Percentiles rank a stretch among this genome's conserved stretches.
phyloP scores from a whole-genome alignment of 2,113 vertebrate genomes.

The Sinocyclocheilus rhinocerous region DNA sequence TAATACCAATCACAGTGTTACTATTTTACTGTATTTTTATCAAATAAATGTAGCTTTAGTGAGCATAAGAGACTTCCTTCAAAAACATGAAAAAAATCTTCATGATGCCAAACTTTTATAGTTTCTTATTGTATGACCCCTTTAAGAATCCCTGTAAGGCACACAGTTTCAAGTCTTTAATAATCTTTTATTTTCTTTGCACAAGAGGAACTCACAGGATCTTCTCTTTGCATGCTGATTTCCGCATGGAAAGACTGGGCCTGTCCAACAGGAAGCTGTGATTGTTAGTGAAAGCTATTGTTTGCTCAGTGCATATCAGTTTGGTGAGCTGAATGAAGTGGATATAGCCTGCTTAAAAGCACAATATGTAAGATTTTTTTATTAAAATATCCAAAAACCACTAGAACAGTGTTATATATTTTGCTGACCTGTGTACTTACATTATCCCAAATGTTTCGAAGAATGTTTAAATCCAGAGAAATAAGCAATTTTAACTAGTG shows the following conservation, averaged over 20 bases:
- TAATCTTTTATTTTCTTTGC: neutral
- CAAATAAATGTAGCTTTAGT: neutral
- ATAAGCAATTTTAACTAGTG: too few species aligned
- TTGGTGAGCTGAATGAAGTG: constrained; percentile 25
- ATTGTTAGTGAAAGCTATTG: constrained; percentile 50
- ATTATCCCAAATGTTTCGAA: too few species aligned
- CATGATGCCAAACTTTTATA: neutral
- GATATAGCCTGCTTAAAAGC: neutral
- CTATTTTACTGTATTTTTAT: neutral
- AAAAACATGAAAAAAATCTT: neutral
- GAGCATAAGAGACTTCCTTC: neutral
- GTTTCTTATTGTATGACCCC: too few species aligned
- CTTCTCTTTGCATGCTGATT: constrained; percentile 35
- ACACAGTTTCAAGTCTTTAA: neutral
- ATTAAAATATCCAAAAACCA: too few species aligned
- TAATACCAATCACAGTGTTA: neutral
- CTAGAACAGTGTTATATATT: too few species aligned
- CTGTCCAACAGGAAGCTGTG: constrained; percentile 52
- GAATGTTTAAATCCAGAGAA: too few species aligned
- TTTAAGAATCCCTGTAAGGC: neutral
- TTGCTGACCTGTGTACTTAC: too few species aligned
- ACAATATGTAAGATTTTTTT: too few species aligned
- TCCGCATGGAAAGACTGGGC: constrained; percentile 39
- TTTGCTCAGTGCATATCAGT: constrained; percentile 26
- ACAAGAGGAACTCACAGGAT: constrained; percentile 31